A percentile compares a stretch with the other conserved stretches of the same genome.
Conservation (phyloP, 2,113 vertebrate genomes). For the Oreotrochilus melanogaster region DNA sequence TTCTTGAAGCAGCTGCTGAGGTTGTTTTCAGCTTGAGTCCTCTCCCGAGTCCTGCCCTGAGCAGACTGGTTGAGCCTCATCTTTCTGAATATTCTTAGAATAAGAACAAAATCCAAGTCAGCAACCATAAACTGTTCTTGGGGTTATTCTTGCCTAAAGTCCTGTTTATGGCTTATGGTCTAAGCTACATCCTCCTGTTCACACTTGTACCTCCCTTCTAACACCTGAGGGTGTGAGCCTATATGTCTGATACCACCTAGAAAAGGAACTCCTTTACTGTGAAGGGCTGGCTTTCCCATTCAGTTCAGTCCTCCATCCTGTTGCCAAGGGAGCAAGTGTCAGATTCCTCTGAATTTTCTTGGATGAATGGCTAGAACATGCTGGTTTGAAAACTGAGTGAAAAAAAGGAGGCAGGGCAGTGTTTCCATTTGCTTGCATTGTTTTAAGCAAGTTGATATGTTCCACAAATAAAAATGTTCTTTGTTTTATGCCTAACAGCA, state of each 20-base stretch:
- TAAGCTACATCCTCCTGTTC: neutral
- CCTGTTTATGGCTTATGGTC: neutral
- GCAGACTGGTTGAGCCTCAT: neutral
- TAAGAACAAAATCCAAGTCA: neutral
- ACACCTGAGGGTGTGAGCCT: neutral
- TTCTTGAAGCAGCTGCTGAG: neutral
- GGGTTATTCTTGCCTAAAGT: neutral
- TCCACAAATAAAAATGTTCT: conserved; percentile 2
- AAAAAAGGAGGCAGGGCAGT: neutral
- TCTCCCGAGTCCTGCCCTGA: neutral
- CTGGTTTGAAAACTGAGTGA: conserved; percentile 5
- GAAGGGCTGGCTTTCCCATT: neutral
- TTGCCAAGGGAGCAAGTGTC: neutral
- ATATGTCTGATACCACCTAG: neutral
- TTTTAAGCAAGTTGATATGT: neutral
- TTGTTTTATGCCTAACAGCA: neutral
- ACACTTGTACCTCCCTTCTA: neutral
- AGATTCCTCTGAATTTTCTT: conserved; percentile 22
- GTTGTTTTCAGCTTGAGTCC: neutral
- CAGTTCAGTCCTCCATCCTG: neutral
- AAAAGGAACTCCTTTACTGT: neutral
- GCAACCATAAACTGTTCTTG: neutral
- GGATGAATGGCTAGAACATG: neutral
- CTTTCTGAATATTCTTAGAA: neutral
- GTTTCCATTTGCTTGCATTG: conserved; percentile 8